Percentiles rank a stretch among this genome's conserved stretches.
These are phyloP conservation scores for Nixonia krombeini DNA, from an alignment of 1,140 invertebrate species.

Conservation along the genomic window DNA sequence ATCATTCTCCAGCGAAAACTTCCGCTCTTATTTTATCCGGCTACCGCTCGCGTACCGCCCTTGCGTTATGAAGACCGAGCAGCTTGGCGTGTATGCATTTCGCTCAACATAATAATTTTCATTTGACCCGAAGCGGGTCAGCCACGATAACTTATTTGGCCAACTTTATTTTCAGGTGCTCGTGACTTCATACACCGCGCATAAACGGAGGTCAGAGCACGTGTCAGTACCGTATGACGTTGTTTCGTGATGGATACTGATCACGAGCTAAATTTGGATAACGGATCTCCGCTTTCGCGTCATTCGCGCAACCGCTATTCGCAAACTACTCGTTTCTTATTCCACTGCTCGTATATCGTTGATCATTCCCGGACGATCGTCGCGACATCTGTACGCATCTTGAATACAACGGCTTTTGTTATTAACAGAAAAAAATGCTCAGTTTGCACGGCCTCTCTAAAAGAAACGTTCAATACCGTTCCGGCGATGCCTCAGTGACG, in stretches of 20 bases:
- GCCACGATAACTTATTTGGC: slow-evolving; percentile 33
- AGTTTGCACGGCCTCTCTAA: too few species aligned
- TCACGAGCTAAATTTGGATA: not conserved
- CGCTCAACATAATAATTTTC: slow-evolving; percentile 31
- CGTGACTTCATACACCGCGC: slow-evolving; percentile 2
- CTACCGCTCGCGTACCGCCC: slow-evolving; percentile 17
- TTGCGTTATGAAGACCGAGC: slow-evolving; percentile 5
- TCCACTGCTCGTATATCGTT: not conserved
- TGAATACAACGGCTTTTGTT: too few species aligned
- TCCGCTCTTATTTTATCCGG: slow-evolving; percentile 14
- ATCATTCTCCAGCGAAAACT: slow-evolving; percentile 25
- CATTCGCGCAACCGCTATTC: too few species aligned
- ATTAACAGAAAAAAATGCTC: too few species aligned
- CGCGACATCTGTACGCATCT: too few species aligned
- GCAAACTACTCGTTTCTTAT: too few species aligned
- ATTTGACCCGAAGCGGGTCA: slow-evolving; percentile 24
- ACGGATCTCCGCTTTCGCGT: not conserved
- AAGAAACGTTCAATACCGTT: too few species aligned
- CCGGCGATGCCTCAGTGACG: too few species aligned
- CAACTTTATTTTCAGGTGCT: slow-evolving; percentile 30
- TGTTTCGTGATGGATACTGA: not conserved
- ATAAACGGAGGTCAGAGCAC: slow-evolving; percentile 1
- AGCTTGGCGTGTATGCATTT: slow-evolving; percentile 5
- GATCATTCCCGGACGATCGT: too few species aligned
- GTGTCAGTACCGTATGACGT: not conserved